Conservation (phyloP, 2,888 invertebrate genomes). For the Euzetes globulus region DNA sequence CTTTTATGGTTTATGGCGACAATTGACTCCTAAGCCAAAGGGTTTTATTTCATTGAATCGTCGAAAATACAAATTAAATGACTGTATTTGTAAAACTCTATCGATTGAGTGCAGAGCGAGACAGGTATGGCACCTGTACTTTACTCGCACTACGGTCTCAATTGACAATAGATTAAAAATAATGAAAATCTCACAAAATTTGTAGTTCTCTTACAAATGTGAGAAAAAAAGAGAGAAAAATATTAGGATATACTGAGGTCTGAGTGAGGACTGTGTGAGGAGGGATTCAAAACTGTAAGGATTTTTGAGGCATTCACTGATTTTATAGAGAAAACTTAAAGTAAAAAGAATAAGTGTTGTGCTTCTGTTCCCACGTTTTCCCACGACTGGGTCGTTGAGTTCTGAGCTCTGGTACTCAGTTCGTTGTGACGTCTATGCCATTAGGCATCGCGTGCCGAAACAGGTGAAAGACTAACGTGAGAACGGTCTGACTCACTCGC, state of each 20-base stretch:
- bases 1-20: too few relatives aligned
- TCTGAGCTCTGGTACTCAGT: slow-evolving; percentile 1
- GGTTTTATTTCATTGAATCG: too few relatives aligned
- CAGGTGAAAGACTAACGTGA: slow-evolving; percentile 30
- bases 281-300: neutral
- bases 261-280: neutral
- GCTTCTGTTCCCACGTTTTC: slow-evolving; percentile 25
- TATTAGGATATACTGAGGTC: neutral
- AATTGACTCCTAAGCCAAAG: too few relatives aligned
- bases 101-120: neutral
- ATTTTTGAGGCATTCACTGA: slow-evolving; percentile 6
- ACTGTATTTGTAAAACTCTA: neutral
- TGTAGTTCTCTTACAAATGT: neutral
- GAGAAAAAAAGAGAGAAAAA: slow-evolving; percentile 19
- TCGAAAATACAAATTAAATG: neutral
- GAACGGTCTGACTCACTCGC: slow-evolving; percentile 23
- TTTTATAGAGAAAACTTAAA: slow-evolving; percentile 14
- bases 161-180: slow-evolving; percentile 1
- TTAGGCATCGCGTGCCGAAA: slow-evolving; percentile 29
- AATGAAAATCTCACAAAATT: slow-evolving; percentile 21
- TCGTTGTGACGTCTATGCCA: neutral
- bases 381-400: slow-evolving; percentile 27
- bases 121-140: slow-evolving; percentile 12
- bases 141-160: neutral
- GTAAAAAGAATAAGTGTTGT: slow-evolving; percentile 4